Conservation (phyloP, 2,113 vertebrate species). For the Bos indicus region DNA sequence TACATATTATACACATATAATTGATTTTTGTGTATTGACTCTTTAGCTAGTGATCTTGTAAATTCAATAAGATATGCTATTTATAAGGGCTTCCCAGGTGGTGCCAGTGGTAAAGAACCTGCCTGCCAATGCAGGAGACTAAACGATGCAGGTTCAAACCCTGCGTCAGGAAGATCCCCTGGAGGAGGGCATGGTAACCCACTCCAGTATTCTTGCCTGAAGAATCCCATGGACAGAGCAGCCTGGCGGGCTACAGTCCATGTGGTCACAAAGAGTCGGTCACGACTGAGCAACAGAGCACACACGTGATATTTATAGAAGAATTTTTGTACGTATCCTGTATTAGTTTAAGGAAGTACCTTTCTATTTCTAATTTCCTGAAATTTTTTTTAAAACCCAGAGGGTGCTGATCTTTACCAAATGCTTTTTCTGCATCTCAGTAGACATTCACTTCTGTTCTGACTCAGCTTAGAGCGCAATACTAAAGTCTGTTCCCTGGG, state of each 20-base stretch:
- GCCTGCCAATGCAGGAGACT: background rate
- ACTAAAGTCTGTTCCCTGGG: background rate
- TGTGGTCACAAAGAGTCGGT: background rate
- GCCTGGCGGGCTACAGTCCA: background rate
- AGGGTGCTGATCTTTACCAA: background rate
- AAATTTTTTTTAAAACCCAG: background rate
- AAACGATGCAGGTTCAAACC: background rate
- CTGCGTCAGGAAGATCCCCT: background rate
- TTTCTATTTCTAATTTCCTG: background rate
- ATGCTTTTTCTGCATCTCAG: background rate
- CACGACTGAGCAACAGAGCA: background rate
- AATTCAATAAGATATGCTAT: background rate
- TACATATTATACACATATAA: background rate
- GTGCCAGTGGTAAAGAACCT: background rate
- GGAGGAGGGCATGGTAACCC: background rate
- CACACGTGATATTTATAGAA: background rate
- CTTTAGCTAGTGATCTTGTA: background rate
- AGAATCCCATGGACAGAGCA: background rate
- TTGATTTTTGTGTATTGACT: slow-evolving; percentile 11
- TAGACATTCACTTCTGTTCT: background rate
- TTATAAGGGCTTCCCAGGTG: background rate
- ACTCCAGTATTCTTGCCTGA: background rate
- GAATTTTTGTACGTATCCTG: background rate
- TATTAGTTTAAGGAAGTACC: background rate
- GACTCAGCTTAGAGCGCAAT: background rate